Evolutionary conservation across 2,888 invertebrate species (phyloP), one percentile per base, ranked within the genome.

Genomic region (Lasioglossum zephyrum): DNA sequence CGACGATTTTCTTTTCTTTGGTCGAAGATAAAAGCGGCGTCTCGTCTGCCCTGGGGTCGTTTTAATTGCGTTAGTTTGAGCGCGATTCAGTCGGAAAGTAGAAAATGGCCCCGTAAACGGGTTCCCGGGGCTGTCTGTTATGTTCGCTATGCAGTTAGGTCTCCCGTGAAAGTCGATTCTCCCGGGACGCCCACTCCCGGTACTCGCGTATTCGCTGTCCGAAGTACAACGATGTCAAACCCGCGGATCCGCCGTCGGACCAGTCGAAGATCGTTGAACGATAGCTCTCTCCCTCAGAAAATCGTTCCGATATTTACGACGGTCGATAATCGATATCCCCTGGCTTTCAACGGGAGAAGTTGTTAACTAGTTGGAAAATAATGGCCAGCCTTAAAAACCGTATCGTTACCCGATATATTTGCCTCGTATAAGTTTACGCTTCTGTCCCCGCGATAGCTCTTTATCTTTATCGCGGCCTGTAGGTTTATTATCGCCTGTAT

Each of bases 21-120:
- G 18, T 18, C 70, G 53, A 72, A 26, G 80, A 84, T 84, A 82
- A 82, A 79, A 84, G 72, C 39, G 39, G 36, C 69, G 69, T 39
- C 69, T 36, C 69, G 69, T 39, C 69, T 39, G 69, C 22, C 22
- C 69, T 9, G 18, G 69, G 74, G n/a, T 77, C 49, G 78, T 79
- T 88, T 91, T 90, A 90, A 92, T 92, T 90, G 89, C 87, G 90
- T 92, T 91, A 92, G 88, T 91, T 88, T 22, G 22, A 69, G 69
- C 18, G 36, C 18, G 39, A 39, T 69, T 39, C 39, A 39, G 39
- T 69, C 39, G 69, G 36, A 39, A 39, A 69, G 69, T 9, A 69
- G 18, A 69, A 36, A 36, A 69, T 39, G 22, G 69, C 70, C 70
- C 41, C 11, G 86, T 80, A 82, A 90, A 89, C 91, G 83, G 88